Percentiles rank a stretch among this genome's conserved stretches.
phyloP scores from a whole-genome alignment of 2,888 invertebrate species.

The Watsonalla cultraria region DNA sequence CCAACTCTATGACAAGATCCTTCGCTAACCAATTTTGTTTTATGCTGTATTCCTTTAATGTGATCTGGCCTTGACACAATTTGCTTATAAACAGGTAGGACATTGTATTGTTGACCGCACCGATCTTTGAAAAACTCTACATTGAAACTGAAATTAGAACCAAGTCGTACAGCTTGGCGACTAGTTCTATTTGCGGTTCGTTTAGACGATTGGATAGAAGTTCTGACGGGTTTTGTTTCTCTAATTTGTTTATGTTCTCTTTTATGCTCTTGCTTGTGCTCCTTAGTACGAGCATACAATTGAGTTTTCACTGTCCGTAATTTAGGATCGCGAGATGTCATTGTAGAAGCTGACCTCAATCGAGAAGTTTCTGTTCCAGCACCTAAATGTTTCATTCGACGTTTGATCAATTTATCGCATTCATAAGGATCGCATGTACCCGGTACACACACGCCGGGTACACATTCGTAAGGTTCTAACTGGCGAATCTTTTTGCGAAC shows the following conservation, averaged over 20 bases:
- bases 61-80: neutral
- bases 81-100: neutral
- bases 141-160: conserved; percentile 20
- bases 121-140: conserved; percentile 23
- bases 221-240: neutral
- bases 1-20: neutral
- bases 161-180: conserved; percentile 8
- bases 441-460: conserved; percentile 28
- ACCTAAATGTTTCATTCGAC: conserved; percentile 10
- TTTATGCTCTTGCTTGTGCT: conserved; percentile 2
- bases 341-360: conserved; percentile 8
- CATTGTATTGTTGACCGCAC: neutral
- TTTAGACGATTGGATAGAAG: neutral
- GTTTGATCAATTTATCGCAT: conserved; percentile 12
- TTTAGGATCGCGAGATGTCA: neutral
- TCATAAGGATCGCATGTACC: conserved; percentile 28
- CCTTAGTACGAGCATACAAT: neutral
- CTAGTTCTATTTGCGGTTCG: conserved; percentile 4
- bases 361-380: conserved; percentile 6
- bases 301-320: neutral
- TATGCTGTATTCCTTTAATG: neutral
- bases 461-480: conserved; percentile 26
- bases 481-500: neutral
- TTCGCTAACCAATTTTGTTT: neutral
- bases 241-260: neutral